phyloP scores from a whole-genome alignment of 2,888 invertebrate species.

The Eremobia ochroleuca region DNA sequence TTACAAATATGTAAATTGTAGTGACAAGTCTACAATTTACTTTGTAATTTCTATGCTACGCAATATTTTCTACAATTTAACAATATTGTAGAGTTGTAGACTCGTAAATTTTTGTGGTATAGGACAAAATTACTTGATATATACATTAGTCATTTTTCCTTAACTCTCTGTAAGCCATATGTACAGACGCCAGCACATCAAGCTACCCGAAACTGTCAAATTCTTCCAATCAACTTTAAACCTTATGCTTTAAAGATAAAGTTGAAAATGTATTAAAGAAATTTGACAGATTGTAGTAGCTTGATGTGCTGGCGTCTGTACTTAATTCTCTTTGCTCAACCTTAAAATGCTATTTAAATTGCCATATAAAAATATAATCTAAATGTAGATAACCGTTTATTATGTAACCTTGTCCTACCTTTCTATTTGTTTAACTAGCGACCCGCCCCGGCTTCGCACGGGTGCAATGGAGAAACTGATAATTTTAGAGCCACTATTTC shows the following conservation, averaged over 20 bases:
- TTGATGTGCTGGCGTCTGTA: too few relatives aligned
- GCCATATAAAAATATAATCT: slow-evolving; percentile 26
- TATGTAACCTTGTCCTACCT: slow-evolving; percentile 41
- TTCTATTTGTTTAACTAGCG: slow-evolving; percentile 18
- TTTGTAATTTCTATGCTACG: not conserved
- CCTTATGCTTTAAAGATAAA: too few relatives aligned
- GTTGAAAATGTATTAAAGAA: too few relatives aligned
- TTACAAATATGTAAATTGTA: not conserved
- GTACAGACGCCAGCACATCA: too few relatives aligned
- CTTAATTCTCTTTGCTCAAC: slow-evolving; percentile 27
- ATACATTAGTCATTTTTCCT: not conserved
- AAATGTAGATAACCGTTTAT: not conserved
- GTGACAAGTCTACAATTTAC: not conserved
- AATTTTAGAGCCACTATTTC: too few relatives aligned
- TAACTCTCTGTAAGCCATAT: not conserved
- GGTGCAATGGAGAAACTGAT: too few relatives aligned
- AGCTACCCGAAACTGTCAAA: too few relatives aligned
- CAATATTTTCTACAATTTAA: not conserved
- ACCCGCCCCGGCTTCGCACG: too few relatives aligned
- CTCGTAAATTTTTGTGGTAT: not conserved
- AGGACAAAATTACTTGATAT: not conserved
- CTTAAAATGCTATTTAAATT: slow-evolving; percentile 37
- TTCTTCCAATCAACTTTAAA: too few relatives aligned
- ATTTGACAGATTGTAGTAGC: too few relatives aligned
- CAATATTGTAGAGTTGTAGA: not conserved